Percentiles rank a stretch among this genome's conserved stretches.
Conservation (phyloP, 2,797 vertebrate genomes). For the Aplochiton taeniatus region DNA sequence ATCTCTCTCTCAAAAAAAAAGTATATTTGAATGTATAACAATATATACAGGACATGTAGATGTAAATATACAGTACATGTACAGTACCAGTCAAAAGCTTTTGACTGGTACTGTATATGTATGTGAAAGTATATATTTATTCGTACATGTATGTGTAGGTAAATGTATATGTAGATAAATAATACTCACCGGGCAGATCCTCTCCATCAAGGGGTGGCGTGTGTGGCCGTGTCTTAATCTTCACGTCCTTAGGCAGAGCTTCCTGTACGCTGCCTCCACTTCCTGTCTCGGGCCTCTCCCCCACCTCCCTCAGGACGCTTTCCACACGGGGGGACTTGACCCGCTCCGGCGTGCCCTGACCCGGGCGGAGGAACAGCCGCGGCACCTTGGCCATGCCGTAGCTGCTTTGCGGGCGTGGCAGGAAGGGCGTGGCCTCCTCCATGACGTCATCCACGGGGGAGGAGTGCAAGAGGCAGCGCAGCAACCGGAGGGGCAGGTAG, state of each 20-base stretch:
- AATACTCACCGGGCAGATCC: not conserved
- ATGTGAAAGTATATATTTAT: no score
- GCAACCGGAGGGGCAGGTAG: slow-evolving; percentile 6
- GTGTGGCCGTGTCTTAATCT: not conserved
- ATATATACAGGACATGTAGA: not conserved
- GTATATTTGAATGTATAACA: not conserved
- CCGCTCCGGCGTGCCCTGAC: slow-evolving; percentile 1
- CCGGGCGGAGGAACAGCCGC: not conserved
- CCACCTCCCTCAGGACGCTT: not conserved
- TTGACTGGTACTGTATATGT: no score
- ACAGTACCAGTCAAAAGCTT: no score
- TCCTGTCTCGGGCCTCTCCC: not conserved
- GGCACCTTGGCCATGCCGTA: not conserved
- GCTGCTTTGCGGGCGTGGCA: slow-evolving; percentile 9
- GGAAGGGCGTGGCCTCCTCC: slow-evolving; percentile 3
- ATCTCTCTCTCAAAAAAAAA: not conserved
- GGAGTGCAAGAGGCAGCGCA: not conserved
- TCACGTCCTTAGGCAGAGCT: not conserved
- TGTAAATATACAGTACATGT: not conserved
- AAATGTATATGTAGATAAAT: not conserved
- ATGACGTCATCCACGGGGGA: not conserved
- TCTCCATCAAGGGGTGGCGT: not conserved
- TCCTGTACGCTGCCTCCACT: not conserved
- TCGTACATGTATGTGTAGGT: not conserved
- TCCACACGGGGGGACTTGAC: not conserved